Evolutionary conservation across 2,113 vertebrate species (phyloP).

Genomic region (Neolamprologus tretocephalus): DNA sequence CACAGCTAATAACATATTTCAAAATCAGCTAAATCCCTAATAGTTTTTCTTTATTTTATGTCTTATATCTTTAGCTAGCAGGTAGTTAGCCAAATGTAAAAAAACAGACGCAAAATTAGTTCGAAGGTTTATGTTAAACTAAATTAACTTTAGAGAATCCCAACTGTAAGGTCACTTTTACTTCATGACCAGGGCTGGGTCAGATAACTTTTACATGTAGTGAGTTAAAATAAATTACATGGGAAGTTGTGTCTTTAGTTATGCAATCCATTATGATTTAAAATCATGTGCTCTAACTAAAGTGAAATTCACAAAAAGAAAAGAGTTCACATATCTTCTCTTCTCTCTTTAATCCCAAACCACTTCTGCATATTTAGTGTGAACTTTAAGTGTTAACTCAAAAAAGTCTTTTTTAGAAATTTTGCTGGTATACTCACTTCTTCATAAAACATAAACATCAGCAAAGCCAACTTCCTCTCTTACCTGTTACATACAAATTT

Average conservation of each 20-base stretch:
- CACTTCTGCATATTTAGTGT: not conserved
- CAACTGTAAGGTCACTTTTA: not conserved
- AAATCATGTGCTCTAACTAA: not conserved
- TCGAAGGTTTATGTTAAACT: accelerated
- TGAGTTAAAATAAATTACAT: not conserved
- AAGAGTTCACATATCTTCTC: not conserved
- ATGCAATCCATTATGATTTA: not conserved
- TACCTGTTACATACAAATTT: not conserved
- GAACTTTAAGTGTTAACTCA: not conserved
- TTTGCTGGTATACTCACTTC: not conserved
- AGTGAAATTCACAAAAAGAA: not conserved
- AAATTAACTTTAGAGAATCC: not conserved
- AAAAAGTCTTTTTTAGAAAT: not conserved
- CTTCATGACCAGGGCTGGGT: not conserved
- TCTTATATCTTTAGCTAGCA: not conserved
- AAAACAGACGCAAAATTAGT: not conserved
- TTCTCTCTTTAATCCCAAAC: not conserved
- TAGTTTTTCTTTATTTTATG: not conserved
- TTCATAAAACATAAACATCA: not conserved
- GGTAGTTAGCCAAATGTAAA: not conserved
- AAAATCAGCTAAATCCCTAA: not conserved
- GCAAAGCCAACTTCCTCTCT: not conserved
- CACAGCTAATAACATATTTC: not conserved
- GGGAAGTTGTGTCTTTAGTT: not conserved
- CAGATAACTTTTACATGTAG: not conserved